These are phyloP conservation scores for Galerucella pusilla DNA, from an alignment of 2,888 invertebrate genomes.

Conservation along the genomic window DNA sequence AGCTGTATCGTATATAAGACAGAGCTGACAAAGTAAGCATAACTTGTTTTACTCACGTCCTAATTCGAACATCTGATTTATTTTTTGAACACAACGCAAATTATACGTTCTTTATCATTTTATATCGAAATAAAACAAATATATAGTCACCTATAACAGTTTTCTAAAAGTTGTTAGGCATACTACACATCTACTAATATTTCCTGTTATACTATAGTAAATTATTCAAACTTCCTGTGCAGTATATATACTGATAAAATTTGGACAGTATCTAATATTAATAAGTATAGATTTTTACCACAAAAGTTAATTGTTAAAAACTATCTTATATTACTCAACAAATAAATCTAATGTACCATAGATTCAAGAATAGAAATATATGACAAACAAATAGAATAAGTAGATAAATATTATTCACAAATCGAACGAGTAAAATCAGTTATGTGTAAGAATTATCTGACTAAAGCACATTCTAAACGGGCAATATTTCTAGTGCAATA, in stretches of 20 bases:
- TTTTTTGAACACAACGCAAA: not conserved
- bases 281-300: not conserved
- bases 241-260: not conserved
- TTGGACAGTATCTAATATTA: not conserved
- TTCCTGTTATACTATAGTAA: constrained; percentile 5
- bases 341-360: not conserved
- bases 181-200: constrained; percentile 19
- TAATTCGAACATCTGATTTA: no score
- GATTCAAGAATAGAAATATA: not conserved
- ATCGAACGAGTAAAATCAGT: not conserved
- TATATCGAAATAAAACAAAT: constrained; percentile 6
- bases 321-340: not conserved
- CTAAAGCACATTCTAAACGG: no score
- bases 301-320: not conserved
- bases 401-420: not conserved
- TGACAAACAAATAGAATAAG: not conserved
- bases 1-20: constrained; percentile 46
- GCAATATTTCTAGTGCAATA: no score
- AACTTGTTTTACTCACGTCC: not conserved
- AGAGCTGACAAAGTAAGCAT: constrained; percentile 32
- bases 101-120: constrained; percentile 3
- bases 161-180: constrained; percentile 24
- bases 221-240: not conserved
- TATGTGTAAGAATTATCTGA: no score
- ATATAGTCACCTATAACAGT: constrained; percentile 18